phyloP scores from a whole-genome alignment of 2,113 vertebrate species.

The Tylochromis polylepis region DNA sequence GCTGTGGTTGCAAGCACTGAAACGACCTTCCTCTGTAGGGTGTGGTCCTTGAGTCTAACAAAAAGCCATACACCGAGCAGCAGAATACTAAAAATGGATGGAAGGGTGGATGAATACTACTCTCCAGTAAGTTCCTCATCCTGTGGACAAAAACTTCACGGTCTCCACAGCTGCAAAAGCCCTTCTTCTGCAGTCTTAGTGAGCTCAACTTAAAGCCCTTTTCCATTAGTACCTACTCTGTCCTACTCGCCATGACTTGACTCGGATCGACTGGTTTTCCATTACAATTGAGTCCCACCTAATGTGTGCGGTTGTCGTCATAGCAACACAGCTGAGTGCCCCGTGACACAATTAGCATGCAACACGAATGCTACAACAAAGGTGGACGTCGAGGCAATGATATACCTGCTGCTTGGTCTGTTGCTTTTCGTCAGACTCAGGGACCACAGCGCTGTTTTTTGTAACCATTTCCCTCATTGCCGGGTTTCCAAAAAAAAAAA shows the following conservation, averaged over 20 bases:
- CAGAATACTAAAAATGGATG: neutral
- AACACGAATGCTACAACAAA: neutral
- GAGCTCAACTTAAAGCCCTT: neutral
- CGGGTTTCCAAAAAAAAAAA: too few relatives aligned
- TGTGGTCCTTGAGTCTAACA: neutral
- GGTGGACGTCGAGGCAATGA: neutral
- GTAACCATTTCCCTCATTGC: neutral
- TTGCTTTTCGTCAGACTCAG: accelerated
- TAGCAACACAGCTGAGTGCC: neutral
- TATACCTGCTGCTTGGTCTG: neutral
- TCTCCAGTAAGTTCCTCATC: neutral
- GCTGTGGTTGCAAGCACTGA: neutral
- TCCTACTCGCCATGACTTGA: neutral
- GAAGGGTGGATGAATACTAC: neutral
- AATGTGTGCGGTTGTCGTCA: neutral
- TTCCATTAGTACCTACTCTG: neutral
- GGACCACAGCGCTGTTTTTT: neutral
- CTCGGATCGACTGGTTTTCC: neutral
- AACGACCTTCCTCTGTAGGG: neutral
- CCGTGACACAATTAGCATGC: neutral
- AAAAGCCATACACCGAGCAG: neutral
- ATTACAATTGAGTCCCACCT: neutral
- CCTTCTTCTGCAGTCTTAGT: neutral
- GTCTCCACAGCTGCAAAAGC: neutral
- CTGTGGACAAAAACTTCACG: neutral